phyloP scores from a whole-genome alignment of 2,113 vertebrate species.

The Maccullochella peelii region DNA sequence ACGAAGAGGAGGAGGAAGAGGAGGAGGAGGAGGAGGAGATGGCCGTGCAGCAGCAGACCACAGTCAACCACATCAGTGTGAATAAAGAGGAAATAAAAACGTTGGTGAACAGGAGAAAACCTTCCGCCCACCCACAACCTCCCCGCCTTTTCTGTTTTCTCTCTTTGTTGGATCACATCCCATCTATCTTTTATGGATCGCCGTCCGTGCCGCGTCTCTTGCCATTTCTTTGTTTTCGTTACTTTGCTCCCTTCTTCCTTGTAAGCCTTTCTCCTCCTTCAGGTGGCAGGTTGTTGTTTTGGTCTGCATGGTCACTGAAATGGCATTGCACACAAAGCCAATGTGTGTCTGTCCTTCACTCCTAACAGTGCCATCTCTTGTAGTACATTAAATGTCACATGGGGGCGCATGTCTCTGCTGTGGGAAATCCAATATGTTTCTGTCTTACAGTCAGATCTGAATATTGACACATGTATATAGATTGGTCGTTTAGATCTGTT shows the following conservation, averaged over 20 bases:
- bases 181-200: conserved; percentile 9
- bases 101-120: conserved; percentile 91
- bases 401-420: conserved; percentile 32
- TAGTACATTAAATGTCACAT: conserved; percentile 41
- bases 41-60: conserved; percentile 56
- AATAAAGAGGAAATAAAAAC: conserved; percentile 97
- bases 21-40: conserved; percentile 84
- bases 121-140: conserved; percentile 42
- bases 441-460: conserved; percentile 70
- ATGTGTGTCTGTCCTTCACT: conserved; percentile 51
- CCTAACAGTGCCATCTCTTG: conserved; percentile 54
- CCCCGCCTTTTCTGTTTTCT: conserved; percentile 30
- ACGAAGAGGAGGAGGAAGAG: conserved; percentile 76
- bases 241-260: conserved; percentile 22
- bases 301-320: conserved; percentile 75
- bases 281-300: conserved; percentile 69
- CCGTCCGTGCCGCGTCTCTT: conserved; percentile 17
- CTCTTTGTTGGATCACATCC: conserved; percentile 24
- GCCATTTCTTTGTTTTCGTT: conserved; percentile 50
- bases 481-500: background rate
- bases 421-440: conserved; percentile 25
- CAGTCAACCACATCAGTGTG: conserved; percentile 88
- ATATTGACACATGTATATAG: background rate
- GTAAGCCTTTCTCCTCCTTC: conserved; percentile 34
- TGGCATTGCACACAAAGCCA: conserved; percentile 52